A percentile compares a stretch with the other conserved stretches of the same genome.
These are phyloP conservation scores for Micronycteris hirsuta DNA, from an alignment of 2,113 vertebrate genomes.

Conservation along the genomic window DNA sequence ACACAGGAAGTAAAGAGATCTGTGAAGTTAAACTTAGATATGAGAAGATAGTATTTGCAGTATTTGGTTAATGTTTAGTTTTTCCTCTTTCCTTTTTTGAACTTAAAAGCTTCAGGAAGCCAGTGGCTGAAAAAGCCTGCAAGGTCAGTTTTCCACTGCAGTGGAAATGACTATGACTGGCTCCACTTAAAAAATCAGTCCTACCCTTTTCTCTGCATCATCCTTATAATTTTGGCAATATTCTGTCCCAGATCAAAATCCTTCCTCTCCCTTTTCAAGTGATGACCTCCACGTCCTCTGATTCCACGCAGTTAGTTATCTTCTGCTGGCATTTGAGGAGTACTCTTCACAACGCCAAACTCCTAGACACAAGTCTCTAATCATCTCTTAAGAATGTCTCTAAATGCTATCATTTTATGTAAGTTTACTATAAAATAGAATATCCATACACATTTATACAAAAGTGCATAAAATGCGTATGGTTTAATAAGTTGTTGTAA, in stretches of 20 bases:
- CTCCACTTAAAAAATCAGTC: not conserved
- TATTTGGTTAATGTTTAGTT: slow-evolving; percentile 51
- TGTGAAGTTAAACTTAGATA: slow-evolving; percentile 13
- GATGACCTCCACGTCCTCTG: not conserved
- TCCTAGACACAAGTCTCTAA: not conserved
- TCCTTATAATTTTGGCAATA: not conserved
- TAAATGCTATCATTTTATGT: not conserved
- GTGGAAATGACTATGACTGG: not conserved
- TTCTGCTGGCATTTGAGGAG: not conserved
- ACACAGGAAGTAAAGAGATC: not conserved
- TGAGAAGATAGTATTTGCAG: not conserved
- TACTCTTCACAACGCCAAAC: not conserved
- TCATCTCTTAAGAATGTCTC: not conserved
- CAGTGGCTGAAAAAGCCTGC: not conserved
- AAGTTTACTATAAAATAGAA: not conserved
- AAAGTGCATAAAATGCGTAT: not conserved
- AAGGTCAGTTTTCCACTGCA: not conserved
- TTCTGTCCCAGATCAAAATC: not conserved
- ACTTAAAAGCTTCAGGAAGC: slow-evolving; percentile 20
- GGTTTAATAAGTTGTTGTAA: not conserved
- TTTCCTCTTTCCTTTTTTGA: slow-evolving; percentile 4
- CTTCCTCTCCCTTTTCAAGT: not conserved
- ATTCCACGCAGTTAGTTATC: not conserved
- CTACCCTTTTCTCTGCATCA: not conserved
- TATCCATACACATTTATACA: not conserved